A percentile compares a stretch with the other conserved stretches of the same genome.
These are phyloP conservation scores for Hirtodrosophila confusa DNA, from an alignment of 2,888 invertebrate genomes.

Conservation along the genomic window DNA sequence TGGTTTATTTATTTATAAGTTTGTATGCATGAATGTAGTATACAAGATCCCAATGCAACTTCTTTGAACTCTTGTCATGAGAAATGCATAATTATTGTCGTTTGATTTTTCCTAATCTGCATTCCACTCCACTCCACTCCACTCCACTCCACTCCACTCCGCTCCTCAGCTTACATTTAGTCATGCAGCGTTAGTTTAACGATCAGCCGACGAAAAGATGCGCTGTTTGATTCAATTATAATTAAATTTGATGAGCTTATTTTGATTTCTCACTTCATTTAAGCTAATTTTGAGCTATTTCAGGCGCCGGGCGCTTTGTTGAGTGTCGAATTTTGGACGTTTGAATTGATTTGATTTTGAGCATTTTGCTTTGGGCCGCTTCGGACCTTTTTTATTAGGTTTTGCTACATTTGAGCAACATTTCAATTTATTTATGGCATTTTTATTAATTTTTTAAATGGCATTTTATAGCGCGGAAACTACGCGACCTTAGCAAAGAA, in stretches of 20 bases:
- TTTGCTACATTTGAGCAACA: conserved; percentile 55
- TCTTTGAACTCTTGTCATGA: too few species aligned
- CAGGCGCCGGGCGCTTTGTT: conserved; percentile 56
- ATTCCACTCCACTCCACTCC: neutral
- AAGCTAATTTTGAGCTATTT: conserved; percentile 70
- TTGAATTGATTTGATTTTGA: conserved; percentile 57
- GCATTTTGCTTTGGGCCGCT: conserved; percentile 20
- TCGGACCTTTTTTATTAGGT: conserved; percentile 27
- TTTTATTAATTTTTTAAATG: conserved; percentile 74
- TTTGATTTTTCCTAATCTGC: too few species aligned
- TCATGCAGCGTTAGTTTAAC: conserved; percentile 76
- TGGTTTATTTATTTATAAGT: too few species aligned
- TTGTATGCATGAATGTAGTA: too few species aligned
- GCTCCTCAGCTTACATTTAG: conserved; percentile 29
- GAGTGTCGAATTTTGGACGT: conserved; percentile 35
- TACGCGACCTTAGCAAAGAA: conserved; percentile 45
- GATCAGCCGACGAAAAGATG: conserved; percentile 48
- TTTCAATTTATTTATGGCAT: conserved; percentile 72
- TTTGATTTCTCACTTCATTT: conserved; percentile 78
- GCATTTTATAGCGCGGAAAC: conserved; percentile 60
- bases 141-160: neutral
- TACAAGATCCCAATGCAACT: too few species aligned
- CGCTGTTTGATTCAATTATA: conserved; percentile 61
- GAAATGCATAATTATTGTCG: too few species aligned
- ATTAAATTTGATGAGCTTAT: conserved; percentile 75